Base-by-base conservation (phyloP, 2,888 invertebrate species). In the Griposia aprilina region DNA sequence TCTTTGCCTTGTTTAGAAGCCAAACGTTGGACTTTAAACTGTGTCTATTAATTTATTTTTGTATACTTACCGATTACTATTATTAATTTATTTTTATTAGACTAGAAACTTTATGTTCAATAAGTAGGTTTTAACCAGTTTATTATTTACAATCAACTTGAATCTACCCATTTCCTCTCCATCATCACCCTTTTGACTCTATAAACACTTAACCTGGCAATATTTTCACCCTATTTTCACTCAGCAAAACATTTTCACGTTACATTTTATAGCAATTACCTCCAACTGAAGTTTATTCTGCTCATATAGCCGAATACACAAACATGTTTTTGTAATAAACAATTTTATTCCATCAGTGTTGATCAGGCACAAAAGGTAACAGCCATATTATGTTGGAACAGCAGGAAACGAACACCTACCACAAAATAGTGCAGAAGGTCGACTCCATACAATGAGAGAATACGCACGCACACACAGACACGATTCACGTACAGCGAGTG, bases 311-410 rank as follows among this genome's bases (percentile, higher is more conserved):
- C 69, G 26, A 80, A 85, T 78, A 41, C 41, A 74, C 66, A 78
- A 82, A 81, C 72, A 81, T 83, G 81, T 86, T 83, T 85, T 67
- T 65, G 63, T 55, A 50, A 83, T 83, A 75, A 81, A 87, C 83
- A 81, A 78, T 83, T 87, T 86, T 87, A 87, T 86, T 87, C 75
- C 83, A 79, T 79, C 78, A 83, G 57, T 74, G 57, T 68, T 77
- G 81, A 76, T 84, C 71, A 50, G 48, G 41, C 55, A 78, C 70
- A 82, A 74, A 82, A 73, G 76, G 68, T 76, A 75, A 70, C 15
- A 13, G 50, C 48, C 36, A 73, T 20, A 72, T 83, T 85, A 71
- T 76, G 62, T 62, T 77, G 63, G 60, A 84, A 81, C 70, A 30
- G 82, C 48, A 52, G 74, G 80, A 83, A 84, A 13, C 41, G 52